These are phyloP conservation scores for Tapera naevia DNA, from an alignment of 2,797 vertebrate genomes.

Conservation along the genomic window DNA sequence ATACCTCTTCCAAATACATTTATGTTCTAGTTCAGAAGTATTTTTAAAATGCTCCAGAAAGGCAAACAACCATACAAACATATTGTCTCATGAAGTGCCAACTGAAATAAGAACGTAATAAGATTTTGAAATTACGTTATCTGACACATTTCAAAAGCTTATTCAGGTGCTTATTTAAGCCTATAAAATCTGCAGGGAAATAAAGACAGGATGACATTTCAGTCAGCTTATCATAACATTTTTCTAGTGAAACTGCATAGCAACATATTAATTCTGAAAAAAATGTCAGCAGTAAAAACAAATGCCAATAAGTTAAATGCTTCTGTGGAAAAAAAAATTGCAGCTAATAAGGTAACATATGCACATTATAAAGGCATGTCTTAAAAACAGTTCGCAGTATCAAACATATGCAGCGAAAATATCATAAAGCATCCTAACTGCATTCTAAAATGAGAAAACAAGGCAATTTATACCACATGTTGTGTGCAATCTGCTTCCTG, in stretches of 20 bases:
- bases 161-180: conserved; percentile 73
- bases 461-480: background rate
- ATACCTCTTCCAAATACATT: conserved; percentile 14
- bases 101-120: conserved; percentile 57
- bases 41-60: conserved; percentile 47
- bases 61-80: conserved; percentile 36
- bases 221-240: conserved; percentile 67
- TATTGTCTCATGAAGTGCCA: conserved; percentile 54
- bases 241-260: conserved; percentile 62
- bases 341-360: conserved; percentile 52
- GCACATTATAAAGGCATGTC: conserved; percentile 40
- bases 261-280: conserved; percentile 60
- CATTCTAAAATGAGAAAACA: conserved; percentile 31
- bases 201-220: conserved; percentile 66
- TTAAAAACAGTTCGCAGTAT: conserved; percentile 30
- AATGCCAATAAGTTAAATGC: conserved; percentile 58
- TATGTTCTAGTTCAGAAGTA: conserved; percentile 3
- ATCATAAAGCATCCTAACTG: conserved; percentile 28
- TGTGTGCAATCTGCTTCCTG: conserved; percentile 4
- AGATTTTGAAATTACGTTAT: conserved; percentile 58
- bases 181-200: conserved; percentile 49
- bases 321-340: conserved; percentile 23
- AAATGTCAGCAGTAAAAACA: conserved; percentile 62
- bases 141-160: conserved; percentile 68
- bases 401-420: conserved; percentile 23